Conservation (phyloP, 23 tunicate genomes). For the Trididemnum miniatum region DNA sequence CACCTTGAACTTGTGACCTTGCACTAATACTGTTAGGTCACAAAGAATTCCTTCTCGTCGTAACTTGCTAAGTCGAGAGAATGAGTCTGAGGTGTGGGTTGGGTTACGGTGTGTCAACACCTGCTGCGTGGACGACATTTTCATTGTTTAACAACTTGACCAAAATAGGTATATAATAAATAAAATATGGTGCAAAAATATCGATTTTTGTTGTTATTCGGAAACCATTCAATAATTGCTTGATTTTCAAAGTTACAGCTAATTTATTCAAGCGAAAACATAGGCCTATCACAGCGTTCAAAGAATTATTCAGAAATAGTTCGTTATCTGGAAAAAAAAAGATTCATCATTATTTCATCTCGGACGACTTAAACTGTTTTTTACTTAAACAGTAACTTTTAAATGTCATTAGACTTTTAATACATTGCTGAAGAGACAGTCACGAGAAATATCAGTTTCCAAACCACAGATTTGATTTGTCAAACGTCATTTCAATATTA, state of each 20-base stretch:
- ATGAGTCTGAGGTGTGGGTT: slow-evolving; percentile 60
- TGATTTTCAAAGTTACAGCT: no score
- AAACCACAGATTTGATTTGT: not conserved
- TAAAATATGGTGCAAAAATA: not conserved
- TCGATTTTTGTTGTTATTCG: not conserved
- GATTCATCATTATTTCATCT: no score
- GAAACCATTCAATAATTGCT: slow-evolving; percentile 8
- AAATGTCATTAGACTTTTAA: no score
- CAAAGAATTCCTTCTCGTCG: slow-evolving; percentile 87
- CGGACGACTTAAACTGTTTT: no score
- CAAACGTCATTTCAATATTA: not conserved
- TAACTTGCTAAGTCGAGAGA: slow-evolving; percentile 63
- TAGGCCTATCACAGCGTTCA: no score
- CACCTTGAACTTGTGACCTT: slow-evolving; percentile 86
- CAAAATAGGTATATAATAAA: not conserved
- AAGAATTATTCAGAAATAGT: no score
- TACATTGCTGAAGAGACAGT: no score
- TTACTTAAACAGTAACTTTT: no score
- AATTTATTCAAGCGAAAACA: no score
- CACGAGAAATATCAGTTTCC: no score
- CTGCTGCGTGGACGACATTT: slow-evolving; percentile 80
- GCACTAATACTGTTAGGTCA: slow-evolving; percentile 92
- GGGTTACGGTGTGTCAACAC: slow-evolving; percentile 88
- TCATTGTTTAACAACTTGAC: slow-evolving; percentile 31
- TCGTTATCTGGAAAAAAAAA: no score